Evolutionary conservation across 2,113 vertebrate species (phyloP).

Genomic region (Bos indicus): DNA sequence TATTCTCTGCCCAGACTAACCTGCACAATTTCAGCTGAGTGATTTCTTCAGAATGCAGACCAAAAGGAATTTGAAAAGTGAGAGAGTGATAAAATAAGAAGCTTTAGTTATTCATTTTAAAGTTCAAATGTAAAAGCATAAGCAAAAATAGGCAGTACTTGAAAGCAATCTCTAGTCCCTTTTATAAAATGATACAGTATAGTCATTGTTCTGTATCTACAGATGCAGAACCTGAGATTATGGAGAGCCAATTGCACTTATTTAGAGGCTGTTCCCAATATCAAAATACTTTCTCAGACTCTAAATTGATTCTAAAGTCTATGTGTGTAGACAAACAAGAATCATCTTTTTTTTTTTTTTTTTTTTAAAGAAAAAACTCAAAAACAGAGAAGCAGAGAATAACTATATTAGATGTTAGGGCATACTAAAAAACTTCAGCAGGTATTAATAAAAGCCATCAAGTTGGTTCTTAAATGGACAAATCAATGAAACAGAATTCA

Average conservation of each 20-base stretch:
- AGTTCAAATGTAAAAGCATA: not conserved
- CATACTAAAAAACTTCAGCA: not conserved
- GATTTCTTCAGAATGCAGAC: slow-evolving; percentile 1
- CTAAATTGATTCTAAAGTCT: not conserved
- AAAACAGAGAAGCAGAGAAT: not conserved
- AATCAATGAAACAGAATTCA: not conserved
- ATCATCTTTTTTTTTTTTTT: not conserved
- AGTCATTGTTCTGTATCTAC: not conserved
- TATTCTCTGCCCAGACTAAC: not conserved
- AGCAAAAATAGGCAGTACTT: not conserved
- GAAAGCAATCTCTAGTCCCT: not conserved
- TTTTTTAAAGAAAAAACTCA: not conserved
- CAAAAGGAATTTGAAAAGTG: not conserved
- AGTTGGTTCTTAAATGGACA: not conserved
- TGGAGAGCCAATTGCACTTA: not conserved
- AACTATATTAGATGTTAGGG: not conserved
- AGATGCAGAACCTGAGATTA: not conserved
- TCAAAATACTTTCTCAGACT: not conserved
- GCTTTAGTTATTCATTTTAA: not conserved
- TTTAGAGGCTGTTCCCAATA: not conserved
- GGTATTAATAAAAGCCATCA: not conserved
- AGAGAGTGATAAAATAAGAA: not conserved
- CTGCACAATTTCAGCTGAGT: not conserved
- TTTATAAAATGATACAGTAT: not conserved
- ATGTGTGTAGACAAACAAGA: not conserved